Conservation (phyloP, 2,888 invertebrate genomes). For the Watsonalla binaria region DNA sequence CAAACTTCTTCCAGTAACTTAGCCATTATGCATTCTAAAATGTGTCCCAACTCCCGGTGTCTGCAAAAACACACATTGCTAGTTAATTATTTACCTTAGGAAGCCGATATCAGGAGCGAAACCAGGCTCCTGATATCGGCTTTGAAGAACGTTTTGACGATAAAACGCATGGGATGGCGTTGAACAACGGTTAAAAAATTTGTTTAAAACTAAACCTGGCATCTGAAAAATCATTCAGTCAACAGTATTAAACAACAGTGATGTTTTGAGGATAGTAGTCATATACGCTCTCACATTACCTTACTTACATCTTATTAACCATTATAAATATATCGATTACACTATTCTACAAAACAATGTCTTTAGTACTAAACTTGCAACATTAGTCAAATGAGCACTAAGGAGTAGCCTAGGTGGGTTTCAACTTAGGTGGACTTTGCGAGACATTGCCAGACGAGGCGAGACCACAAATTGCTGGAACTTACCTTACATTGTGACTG, state of each 20-base stretch:
- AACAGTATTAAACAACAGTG: too few species aligned
- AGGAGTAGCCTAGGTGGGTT: background rate
- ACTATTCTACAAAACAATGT: too few species aligned
- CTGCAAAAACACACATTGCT: background rate
- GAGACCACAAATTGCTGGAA: conserved; percentile 36
- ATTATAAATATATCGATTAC: too few species aligned
- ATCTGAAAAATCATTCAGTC: too few species aligned
- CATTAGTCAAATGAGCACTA: background rate
- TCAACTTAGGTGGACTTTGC: conserved; percentile 1
- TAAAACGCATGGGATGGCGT: too few species aligned
- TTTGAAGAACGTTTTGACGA: too few species aligned
- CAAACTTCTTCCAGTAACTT: background rate
- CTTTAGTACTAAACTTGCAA: background rate
- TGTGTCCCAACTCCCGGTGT: background rate
- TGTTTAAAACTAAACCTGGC: too few species aligned
- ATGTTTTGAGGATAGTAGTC: too few species aligned
- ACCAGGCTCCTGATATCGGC: too few species aligned
- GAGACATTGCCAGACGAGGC: conserved; percentile 14
- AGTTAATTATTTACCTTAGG: background rate
- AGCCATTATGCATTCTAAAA: background rate
- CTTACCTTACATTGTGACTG: conserved; percentile 43
- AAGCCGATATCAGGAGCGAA: conserved; percentile 8
- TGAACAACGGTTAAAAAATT: too few species aligned
- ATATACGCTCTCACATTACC: too few species aligned
- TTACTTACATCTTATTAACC: too few species aligned